Percentiles rank a stretch among this genome's conserved stretches.
phyloP scores from a whole-genome alignment of 2,888 invertebrate species.

The Ptilodon capucinus region DNA sequence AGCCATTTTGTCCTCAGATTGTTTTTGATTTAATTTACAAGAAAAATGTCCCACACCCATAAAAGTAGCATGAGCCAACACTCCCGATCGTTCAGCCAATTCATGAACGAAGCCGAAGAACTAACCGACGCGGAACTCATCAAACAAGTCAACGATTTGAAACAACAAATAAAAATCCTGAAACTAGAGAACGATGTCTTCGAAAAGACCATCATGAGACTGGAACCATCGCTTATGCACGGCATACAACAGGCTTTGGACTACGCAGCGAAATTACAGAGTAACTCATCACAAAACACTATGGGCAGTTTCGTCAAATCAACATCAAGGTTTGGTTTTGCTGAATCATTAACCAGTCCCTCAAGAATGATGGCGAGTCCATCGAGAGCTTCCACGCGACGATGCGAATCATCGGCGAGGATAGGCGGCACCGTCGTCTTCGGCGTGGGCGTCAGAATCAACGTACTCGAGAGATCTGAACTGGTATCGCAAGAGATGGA shows the following conservation, averaged over 20 bases:
- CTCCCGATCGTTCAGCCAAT: constrained; percentile 55
- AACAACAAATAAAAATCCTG: constrained; percentile 53
- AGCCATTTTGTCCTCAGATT: no score
- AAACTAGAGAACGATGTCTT: constrained; percentile 78
- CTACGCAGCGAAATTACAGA: constrained; percentile 58
- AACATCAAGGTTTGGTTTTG: constrained; percentile 47
- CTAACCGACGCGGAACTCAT: constrained; percentile 60
- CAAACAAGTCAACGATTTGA: constrained; percentile 58
- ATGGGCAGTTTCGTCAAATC: constrained; percentile 57
- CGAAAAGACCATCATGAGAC: constrained; percentile 68
- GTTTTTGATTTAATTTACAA: constrained; percentile 1
- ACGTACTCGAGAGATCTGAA: constrained; percentile 76
- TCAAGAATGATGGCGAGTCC: constrained; percentile 51
- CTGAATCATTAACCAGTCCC: constrained; percentile 50
- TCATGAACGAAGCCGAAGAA: constrained; percentile 51
- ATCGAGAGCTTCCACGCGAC: constrained; percentile 51
- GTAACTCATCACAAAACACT: constrained; percentile 41
- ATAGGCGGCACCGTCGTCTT: constrained; percentile 58
- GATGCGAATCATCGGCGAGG: constrained; percentile 62
- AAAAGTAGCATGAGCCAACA: constrained; percentile 53
- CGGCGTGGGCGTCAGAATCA: constrained; percentile 69
- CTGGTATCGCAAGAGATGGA: constrained; percentile 77
- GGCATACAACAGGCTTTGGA: constrained; percentile 73
- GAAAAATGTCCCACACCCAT: constrained; percentile 27
- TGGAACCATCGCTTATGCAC: constrained; percentile 70